Percentiles rank a stretch among this genome's conserved stretches.
phyloP scores from a whole-genome alignment of 1,140 invertebrate genomes.

The Tetragonula clypearis region DNA sequence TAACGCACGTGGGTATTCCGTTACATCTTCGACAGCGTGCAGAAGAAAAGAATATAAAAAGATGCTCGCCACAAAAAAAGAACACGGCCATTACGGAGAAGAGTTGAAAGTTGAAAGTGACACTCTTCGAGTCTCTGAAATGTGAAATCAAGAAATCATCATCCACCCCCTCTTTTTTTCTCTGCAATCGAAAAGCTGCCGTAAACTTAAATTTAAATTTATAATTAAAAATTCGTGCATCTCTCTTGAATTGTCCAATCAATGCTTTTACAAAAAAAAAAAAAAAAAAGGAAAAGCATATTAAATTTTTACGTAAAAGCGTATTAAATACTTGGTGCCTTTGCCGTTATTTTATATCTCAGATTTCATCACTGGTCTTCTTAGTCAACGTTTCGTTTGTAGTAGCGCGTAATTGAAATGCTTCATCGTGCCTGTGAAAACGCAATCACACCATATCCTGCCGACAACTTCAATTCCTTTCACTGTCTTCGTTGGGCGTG shows the following conservation, averaged over 20 bases:
- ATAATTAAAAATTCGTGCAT: too few species aligned
- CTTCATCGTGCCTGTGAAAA: background rate
- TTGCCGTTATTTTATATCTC: background rate
- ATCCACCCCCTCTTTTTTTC: background rate
- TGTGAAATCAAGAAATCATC: background rate
- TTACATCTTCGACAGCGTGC: conserved; percentile 35
- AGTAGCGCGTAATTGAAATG: background rate
- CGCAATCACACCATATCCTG: conserved; percentile 29
- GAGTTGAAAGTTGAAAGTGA: conserved; percentile 65
- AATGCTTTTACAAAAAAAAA: background rate
- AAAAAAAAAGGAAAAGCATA: background rate
- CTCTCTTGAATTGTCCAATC: background rate
- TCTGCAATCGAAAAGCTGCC: background rate
- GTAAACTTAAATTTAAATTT: too few species aligned
- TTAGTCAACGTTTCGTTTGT: background rate
- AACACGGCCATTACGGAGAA: conserved; percentile 16
- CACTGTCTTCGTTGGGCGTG: background rate
- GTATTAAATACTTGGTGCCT: background rate
- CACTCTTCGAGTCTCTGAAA: background rate
- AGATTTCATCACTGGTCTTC: background rate
- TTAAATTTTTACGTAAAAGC: background rate
- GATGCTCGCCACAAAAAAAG: background rate
- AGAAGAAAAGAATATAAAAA: background rate
- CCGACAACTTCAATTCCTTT: conserved; percentile 32
- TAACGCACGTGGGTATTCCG: conserved; percentile 48